phyloP scores from a whole-genome alignment of 2,797 vertebrate species.

The Mionectes olivaceus region DNA sequence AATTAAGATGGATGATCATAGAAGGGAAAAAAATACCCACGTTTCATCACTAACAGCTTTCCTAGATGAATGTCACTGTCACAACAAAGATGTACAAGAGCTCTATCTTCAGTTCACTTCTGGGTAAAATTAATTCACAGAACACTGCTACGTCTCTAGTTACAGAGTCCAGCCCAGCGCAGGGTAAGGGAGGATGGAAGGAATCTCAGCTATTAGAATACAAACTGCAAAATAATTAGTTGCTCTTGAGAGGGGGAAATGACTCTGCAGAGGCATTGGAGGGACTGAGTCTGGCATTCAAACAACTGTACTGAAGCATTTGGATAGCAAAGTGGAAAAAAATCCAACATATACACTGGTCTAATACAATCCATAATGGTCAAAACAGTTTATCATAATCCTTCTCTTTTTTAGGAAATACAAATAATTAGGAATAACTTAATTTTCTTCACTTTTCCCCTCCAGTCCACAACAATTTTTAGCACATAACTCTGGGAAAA shows the following conservation, averaged over 20 bases:
- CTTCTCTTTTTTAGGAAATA: not conserved
- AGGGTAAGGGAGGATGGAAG: not conserved
- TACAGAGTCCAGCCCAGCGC: not conserved
- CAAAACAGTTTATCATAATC: not conserved
- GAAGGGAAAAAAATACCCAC: not conserved
- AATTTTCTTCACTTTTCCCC: not conserved
- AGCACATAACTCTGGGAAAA: not conserved
- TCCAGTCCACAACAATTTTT: not conserved
- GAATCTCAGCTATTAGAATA: constrained; percentile 37
- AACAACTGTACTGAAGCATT: constrained; percentile 17
- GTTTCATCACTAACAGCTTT: not conserved
- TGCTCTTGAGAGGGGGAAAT: not conserved
- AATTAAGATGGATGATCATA: not conserved
- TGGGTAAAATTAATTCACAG: not conserved
- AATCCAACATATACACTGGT: not conserved
- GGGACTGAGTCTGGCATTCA: constrained; percentile 24
- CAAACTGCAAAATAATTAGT: constrained; percentile 24
- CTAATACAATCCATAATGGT: not conserved
- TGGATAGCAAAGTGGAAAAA: constrained; percentile 32
- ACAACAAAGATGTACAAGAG: not conserved
- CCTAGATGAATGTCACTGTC: not conserved
- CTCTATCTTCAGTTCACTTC: not conserved
- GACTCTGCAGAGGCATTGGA: not conserved
- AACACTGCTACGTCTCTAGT: not conserved
- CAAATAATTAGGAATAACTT: not conserved